Percentiles rank a stretch among this genome's conserved stretches.
phyloP scores from a whole-genome alignment of 2,797 vertebrate genomes.

The Darevskia nairensis region DNA sequence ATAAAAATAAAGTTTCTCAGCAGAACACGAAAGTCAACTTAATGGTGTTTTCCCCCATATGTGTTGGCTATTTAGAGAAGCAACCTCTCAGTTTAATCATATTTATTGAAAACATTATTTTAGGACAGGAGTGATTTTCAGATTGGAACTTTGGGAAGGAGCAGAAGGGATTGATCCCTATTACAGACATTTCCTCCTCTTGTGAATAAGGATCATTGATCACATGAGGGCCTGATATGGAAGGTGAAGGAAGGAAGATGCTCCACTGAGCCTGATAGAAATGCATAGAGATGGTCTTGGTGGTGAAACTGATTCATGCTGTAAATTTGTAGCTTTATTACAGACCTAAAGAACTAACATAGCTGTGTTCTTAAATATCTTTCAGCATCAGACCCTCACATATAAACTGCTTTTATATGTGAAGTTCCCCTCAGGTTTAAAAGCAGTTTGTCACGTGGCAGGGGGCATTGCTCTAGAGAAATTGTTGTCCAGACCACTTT shows the following conservation, averaged over 20 bases:
- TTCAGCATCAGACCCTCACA: background rate
- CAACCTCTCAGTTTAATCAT: background rate
- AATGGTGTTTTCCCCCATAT: background rate
- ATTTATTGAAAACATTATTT: background rate
- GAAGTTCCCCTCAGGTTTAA: background rate
- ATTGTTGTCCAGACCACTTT: background rate
- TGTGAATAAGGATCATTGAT: background rate
- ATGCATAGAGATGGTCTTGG: background rate
- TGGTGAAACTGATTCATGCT: too few relatives aligned
- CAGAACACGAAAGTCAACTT: background rate
- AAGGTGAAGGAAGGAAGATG: background rate
- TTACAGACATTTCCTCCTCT: background rate
- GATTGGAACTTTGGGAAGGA: background rate
- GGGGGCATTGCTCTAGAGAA: background rate
- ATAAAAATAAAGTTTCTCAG: background rate
- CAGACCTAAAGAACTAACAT: background rate
- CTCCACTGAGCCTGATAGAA: background rate
- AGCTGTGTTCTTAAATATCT: background rate
- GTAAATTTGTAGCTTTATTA: background rate
- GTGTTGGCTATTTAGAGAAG: background rate
- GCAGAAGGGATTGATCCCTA: too few relatives aligned
- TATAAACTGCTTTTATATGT: background rate
- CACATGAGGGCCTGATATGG: background rate
- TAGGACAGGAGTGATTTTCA: background rate
- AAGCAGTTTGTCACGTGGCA: background rate